Conservation (phyloP, 2,888 invertebrate species). For the Drosophila leonis region DNA sequence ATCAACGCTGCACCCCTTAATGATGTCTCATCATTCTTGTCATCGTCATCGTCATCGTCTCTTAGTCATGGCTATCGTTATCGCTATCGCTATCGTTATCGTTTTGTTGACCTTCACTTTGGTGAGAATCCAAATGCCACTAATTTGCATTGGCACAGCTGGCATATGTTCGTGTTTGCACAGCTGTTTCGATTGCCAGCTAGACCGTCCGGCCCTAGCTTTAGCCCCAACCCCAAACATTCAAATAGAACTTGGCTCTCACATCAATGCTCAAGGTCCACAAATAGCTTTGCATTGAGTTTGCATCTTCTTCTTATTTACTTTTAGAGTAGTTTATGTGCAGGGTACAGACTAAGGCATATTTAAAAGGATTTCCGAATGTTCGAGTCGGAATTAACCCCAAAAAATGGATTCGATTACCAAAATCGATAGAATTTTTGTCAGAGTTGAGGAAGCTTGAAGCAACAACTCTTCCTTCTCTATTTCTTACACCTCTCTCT, state of each 20-base stretch:
- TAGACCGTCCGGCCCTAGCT: not conserved
- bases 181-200: constrained; percentile 12
- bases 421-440: not conserved
- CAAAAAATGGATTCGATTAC: not conserved
- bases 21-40: constrained; percentile 1
- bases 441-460: not conserved
- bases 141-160: constrained; percentile 20
- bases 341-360: too few species aligned
- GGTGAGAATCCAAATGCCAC: not conserved
- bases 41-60: not conserved
- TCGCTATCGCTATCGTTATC: constrained; percentile 17
- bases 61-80: constrained; percentile 11
- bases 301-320: not conserved
- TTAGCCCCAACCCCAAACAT: not conserved
- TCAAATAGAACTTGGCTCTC: not conserved
- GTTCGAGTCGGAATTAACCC: too few species aligned
- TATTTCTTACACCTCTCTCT: not conserved
- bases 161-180: constrained; percentile 3
- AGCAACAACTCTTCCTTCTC: not conserved
- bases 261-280: constrained; percentile 9
- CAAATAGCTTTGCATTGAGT: constrained; percentile 11
- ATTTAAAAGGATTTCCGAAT: too few species aligned
- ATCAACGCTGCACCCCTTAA: not conserved
- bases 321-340: too few species aligned
- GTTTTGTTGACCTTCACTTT: constrained; percentile 11